Conservation (phyloP, 2,113 vertebrate species). For the Caranx ignobilis region DNA sequence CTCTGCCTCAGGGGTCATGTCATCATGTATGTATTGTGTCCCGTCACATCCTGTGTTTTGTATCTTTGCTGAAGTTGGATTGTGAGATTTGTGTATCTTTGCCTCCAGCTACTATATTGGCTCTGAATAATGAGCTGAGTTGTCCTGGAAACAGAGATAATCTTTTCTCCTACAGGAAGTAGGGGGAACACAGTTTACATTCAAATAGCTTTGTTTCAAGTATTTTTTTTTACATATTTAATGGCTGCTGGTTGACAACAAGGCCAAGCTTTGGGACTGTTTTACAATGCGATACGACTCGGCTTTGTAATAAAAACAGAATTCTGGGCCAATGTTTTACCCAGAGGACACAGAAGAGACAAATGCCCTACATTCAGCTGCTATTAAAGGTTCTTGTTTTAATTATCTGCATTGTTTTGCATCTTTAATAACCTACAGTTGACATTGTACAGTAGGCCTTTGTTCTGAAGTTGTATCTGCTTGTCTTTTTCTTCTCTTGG, state of each 20-base stretch:
- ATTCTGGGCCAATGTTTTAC: conserved; percentile 47
- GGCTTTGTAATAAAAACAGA: conserved; percentile 44
- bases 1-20: background rate
- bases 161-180: conserved; percentile 25
- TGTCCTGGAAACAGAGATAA: conserved; percentile 63
- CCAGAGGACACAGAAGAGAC: conserved; percentile 38
- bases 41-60: conserved; percentile 14
- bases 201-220: conserved; percentile 51
- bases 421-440: conserved; percentile 43
- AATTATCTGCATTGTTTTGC: conserved; percentile 52
- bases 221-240: conserved; percentile 45
- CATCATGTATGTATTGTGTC: conserved; percentile 7
- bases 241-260: conserved; percentile 33
- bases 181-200: conserved; percentile 42
- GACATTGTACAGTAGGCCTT: conserved; percentile 10
- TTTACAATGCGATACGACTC: conserved; percentile 46
- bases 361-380: conserved; percentile 51
- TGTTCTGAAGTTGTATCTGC: conserved; percentile 26
- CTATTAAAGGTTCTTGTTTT: conserved; percentile 43
- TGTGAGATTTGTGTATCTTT: conserved; percentile 45
- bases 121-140: conserved; percentile 56
- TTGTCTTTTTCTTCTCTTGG: conserved; percentile 16
- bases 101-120: conserved; percentile 33
- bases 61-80: conserved; percentile 23
- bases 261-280: conserved; percentile 37